Percentiles rank a stretch among this genome's conserved stretches.
Conservation (phyloP, 2,113 vertebrate genomes). For the Tylochromis polylepis region DNA sequence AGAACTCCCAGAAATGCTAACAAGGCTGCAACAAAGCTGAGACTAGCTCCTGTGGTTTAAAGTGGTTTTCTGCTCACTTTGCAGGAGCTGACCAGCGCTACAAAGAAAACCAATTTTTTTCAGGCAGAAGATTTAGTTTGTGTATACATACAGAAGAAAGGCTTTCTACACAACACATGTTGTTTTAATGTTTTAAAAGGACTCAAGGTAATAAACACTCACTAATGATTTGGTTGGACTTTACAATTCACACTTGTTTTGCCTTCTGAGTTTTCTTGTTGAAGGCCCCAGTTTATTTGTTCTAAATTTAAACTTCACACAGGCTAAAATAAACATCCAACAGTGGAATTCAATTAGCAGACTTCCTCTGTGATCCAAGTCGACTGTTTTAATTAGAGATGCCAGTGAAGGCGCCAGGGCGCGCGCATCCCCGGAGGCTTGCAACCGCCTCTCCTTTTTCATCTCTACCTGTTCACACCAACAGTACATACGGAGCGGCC, state of each 20-base stretch:
- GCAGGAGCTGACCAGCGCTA: background rate
- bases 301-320: slow-evolving; percentile 32
- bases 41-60: background rate
- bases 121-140: background rate
- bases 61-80: background rate
- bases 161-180: background rate
- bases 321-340: slow-evolving; percentile 28
- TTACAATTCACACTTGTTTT: background rate
- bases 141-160: background rate
- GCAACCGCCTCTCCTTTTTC: background rate
- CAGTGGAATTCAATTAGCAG: slow-evolving; percentile 41
- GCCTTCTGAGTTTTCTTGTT: background rate
- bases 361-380: slow-evolving; percentile 15
- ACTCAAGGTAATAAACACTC: background rate
- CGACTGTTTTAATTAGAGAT: slow-evolving; percentile 19
- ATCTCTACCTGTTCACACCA: background rate
- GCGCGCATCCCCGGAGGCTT: slow-evolving; percentile 32
- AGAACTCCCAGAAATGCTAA: background rate
- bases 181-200: background rate
- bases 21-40: background rate
- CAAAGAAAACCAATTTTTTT: background rate
- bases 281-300: background rate
- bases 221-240: background rate
- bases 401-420: background rate
- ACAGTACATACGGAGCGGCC: background rate